phyloP scores from a whole-genome alignment of 2,888 invertebrate species.

The Sesia bembeciformis region DNA sequence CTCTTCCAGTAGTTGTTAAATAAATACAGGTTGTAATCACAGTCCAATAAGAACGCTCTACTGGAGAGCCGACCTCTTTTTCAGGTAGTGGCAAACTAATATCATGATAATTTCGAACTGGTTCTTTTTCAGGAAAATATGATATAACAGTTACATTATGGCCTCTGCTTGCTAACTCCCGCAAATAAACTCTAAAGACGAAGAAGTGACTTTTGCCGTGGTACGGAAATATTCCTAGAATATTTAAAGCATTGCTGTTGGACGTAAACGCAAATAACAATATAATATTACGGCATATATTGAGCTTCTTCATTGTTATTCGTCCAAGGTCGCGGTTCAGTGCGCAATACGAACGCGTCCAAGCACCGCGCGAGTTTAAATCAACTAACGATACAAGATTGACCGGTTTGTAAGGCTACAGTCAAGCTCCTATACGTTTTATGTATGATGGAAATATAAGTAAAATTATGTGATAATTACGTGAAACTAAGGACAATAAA shows the following conservation, averaged over 20 bases:
- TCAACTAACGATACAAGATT: no score
- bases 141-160: constrained; percentile 81
- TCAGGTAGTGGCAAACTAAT: constrained; percentile 53
- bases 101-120: constrained; percentile 73
- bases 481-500: no score
- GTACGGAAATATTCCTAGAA: constrained; percentile 79
- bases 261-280: constrained; percentile 19
- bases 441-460: no score
- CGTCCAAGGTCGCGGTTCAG: not conserved
- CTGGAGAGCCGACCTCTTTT: constrained; percentile 28
- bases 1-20: constrained; percentile 26
- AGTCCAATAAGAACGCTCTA: constrained; percentile 28
- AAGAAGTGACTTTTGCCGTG: constrained; percentile 81
- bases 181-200: constrained; percentile 75
- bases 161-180: constrained; percentile 74
- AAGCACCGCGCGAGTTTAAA: not conserved
- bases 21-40: constrained; percentile 20
- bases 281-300: constrained; percentile 1
- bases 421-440: no score
- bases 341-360: not conserved
- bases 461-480: no score
- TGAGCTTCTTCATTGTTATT: not conserved
- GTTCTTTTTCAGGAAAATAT: constrained; percentile 70
- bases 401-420: no score
- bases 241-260: constrained; percentile 38